Evolutionary conservation across 2,888 invertebrate genomes (phyloP), one percentile per base, ranked within the genome.

Genomic region (Panzeria rudis): DNA sequence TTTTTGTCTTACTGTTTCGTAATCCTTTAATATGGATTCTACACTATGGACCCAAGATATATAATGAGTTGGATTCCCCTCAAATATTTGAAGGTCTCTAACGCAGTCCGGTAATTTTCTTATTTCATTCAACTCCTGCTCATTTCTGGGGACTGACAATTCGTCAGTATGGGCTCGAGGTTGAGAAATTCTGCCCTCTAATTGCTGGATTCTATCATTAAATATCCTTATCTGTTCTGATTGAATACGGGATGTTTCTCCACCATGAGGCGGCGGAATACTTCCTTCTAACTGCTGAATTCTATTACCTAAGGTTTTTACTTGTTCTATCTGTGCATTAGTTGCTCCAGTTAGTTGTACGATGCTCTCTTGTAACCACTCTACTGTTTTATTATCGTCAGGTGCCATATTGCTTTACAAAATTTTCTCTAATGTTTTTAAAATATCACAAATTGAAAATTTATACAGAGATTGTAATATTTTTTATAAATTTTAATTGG

Each of bases 31-130:
- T 35, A 87, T 71, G 35, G 41, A 11, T 23, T 84, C 80, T 17
- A 86, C 87, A 3, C 25, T 52, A 32, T 86, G 86, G 0, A 86
- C 32, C 86, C 86, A 87, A 3, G 78, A 84, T 1, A 86, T 73
- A 61, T 86, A 86, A 15, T 86, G 82, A 4, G 56, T 52, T 11
- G 85, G 83, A n/a, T 83, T 75, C 11, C 85, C 83, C 32, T 83
- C 86, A 44, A 86, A 86, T 1, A 62, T 20, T 54, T 83, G 85
- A 2, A 83, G 32, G 5, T 86, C 86, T 9, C 68, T 87, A 13
- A 86, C 81, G 35, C 52, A 71, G 35, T 85, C 86, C 0, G 81
- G 84, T 1, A 86, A 52, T 61, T 50, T 77, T 11, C 64, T 41
- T 29, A 83, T 76, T 44, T 78, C 77, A 25, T 50, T 54, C 50